Evolutionary conservation across 2,797 vertebrate genomes (phyloP).

Genomic region (Acrossocheilus wenchowensis): DNA sequence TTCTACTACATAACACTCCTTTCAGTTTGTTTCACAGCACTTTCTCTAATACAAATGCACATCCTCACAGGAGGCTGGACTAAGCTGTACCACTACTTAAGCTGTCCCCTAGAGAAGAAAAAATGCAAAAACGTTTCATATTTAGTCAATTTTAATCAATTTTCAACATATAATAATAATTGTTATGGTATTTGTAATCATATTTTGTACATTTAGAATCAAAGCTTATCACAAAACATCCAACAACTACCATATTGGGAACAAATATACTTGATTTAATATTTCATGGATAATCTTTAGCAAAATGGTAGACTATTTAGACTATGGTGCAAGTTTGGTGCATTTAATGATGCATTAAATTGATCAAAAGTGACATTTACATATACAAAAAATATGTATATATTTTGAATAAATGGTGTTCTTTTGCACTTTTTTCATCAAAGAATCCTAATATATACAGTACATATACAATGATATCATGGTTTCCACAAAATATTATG

Average conservation of each 20-base stretch:
- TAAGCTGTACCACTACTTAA: neutral
- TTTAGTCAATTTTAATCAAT: neutral
- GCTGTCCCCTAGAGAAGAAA: neutral
- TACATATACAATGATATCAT: neutral
- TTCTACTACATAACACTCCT: neutral
- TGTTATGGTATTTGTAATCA: neutral
- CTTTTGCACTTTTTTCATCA: too few species aligned
- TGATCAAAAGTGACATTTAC: neutral
- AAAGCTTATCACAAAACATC: neutral
- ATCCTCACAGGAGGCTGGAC: neutral
- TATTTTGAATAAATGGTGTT: too few species aligned
- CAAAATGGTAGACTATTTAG: neutral
- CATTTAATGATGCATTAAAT: neutral
- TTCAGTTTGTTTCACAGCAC: neutral
- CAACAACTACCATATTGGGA: neutral
- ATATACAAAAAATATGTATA: too few species aligned
- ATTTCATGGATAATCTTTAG: neutral
- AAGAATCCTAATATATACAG: too few species aligned
- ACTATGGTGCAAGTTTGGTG: neutral
- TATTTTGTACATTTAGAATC: neutral
- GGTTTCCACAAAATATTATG: neutral
- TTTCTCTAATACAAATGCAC: neutral
- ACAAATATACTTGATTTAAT: neutral
- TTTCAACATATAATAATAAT: neutral
- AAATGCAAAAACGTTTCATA: neutral